Conservation (phyloP, 92 coral and sea anemone species). For the Palythoa caribaeorum region DNA sequence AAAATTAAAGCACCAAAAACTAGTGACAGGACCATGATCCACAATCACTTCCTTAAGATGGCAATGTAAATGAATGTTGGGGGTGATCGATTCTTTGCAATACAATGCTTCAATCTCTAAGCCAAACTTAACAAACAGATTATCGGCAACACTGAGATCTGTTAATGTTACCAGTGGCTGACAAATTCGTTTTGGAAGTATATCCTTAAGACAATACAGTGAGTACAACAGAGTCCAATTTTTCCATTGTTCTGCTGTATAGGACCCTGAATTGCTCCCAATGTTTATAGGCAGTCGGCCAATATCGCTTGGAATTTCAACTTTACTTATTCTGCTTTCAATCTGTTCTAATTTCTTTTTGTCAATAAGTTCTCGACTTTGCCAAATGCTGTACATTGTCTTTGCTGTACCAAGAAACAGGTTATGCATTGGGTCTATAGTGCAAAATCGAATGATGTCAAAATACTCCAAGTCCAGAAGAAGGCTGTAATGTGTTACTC, state of each 20-base stretch:
- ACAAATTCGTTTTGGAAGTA: neutral
- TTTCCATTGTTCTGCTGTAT: slow-evolving; percentile 82
- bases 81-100: too few species aligned
- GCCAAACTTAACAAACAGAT: too few species aligned
- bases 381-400: slow-evolving; percentile 73
- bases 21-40: too few species aligned
- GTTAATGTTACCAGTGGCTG: too few species aligned
- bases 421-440: slow-evolving; percentile 85
- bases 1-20: too few species aligned
- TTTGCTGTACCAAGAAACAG: slow-evolving; percentile 76
- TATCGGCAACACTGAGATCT: too few species aligned
- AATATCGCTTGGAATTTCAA: slow-evolving; percentile 71
- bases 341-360: slow-evolving; percentile 51
- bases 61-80: too few species aligned
- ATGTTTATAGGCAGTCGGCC: slow-evolving; percentile 76
- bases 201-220: neutral
- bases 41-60: too few species aligned
- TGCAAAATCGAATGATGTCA: slow-evolving; percentile 68
- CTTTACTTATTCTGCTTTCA: slow-evolving; percentile 54
- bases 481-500: slow-evolving; percentile 53
- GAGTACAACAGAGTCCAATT: slow-evolving; percentile 67
- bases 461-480: slow-evolving; percentile 75
- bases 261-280: slow-evolving; percentile 69
- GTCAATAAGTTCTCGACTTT: slow-evolving; percentile 48
- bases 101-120: too few species aligned